These are phyloP conservation scores for Dyspetes luteomarginatus DNA, from an alignment of 2,888 invertebrate genomes.

Conservation along the genomic window DNA sequence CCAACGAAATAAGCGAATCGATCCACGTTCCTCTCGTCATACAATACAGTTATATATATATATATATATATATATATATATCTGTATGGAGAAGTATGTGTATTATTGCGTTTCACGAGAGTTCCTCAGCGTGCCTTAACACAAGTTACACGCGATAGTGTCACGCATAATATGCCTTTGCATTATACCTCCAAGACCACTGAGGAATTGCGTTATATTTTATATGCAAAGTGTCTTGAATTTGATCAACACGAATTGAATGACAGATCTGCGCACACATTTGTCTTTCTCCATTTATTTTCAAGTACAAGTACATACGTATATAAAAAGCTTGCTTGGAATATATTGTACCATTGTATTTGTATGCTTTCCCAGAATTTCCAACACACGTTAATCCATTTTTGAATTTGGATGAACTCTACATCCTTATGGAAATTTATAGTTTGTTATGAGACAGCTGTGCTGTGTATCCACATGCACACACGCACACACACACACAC, in stretches of 20 bases:
- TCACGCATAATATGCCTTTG: constrained; percentile 66
- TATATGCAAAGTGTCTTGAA: constrained; percentile 76
- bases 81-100: constrained; percentile 44
- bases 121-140: constrained; percentile 31
- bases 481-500: constrained; percentile 12
- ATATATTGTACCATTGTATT: constrained; percentile 8
- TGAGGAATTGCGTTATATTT: constrained; percentile 69
- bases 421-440: constrained; percentile 30
- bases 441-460: constrained; percentile 14
- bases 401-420: constrained; percentile 52
- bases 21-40: constrained; percentile 61
- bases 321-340: neutral
- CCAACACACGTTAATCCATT: constrained; percentile 35
- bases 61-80: constrained; percentile 12
- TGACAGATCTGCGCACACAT: neutral
- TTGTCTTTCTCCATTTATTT: neutral
- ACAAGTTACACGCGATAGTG: constrained; percentile 40
- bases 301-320: neutral
- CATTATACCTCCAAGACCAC: constrained; percentile 40
- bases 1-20: constrained; percentile 71
- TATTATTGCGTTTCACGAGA: constrained; percentile 64
- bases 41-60: neutral
- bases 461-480: neutral
- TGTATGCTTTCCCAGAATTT: neutral
- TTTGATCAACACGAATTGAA: constrained; percentile 69